phyloP scores from a whole-genome alignment of 2,888 invertebrate genomes.

The Nematopogon swammerdamellus region DNA sequence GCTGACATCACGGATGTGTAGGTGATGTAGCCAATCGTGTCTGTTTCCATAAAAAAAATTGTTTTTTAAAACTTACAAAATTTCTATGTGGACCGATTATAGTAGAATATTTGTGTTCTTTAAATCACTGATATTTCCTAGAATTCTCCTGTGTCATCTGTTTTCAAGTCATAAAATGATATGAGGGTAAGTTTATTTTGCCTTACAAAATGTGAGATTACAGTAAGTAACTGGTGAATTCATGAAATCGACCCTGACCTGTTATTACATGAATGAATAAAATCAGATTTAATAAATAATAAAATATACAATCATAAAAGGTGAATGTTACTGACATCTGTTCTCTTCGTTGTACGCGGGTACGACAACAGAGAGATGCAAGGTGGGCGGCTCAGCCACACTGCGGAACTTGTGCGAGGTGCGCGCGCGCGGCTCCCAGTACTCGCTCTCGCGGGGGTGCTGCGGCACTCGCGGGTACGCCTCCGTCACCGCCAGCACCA shows the following conservation, averaged over 20 bases:
- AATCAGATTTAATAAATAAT: background rate
- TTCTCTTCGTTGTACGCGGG: slow-evolving; percentile 97
- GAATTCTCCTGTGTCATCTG: too few species aligned
- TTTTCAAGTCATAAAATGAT: too few species aligned
- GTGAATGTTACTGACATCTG: slow-evolving; percentile 73
- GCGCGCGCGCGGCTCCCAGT: slow-evolving; percentile 51
- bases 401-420: slow-evolving; percentile 62
- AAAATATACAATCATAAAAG: background rate
- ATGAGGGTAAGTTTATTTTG: too few species aligned
- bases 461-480: slow-evolving; percentile 59
- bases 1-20: too few species aligned
- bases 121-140: too few species aligned
- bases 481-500: slow-evolving; percentile 52
- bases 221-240: background rate
- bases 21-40: too few species aligned
- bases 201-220: too few species aligned
- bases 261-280: background rate
- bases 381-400: slow-evolving; percentile 63
- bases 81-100: too few species aligned
- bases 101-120: too few species aligned
- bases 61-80: too few species aligned
- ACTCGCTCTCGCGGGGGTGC: slow-evolving; percentile 67
- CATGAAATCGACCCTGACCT: too few species aligned
- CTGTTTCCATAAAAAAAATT: too few species aligned
- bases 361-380: slow-evolving; percentile 86